phyloP scores from a whole-genome alignment of 2,797 vertebrate genomes.

The Geotrypetes seraphini region DNA sequence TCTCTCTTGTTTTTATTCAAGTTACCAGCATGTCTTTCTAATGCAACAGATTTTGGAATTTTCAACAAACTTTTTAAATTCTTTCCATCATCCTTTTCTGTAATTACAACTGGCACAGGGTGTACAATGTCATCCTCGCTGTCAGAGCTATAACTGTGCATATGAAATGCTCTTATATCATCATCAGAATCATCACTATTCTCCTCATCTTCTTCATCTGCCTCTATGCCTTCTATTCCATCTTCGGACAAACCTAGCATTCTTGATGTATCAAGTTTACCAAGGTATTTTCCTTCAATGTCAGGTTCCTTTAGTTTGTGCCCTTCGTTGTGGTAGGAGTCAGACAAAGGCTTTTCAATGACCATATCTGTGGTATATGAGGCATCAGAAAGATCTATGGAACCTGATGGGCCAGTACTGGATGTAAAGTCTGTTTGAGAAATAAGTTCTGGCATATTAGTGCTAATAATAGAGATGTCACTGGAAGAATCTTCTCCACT shows the following conservation, averaged over 20 bases:
- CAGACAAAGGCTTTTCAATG: slow-evolving; percentile 56
- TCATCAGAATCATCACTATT: slow-evolving; percentile 81
- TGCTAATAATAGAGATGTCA: slow-evolving; percentile 45
- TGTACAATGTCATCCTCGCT: slow-evolving; percentile 76
- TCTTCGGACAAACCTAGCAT: slow-evolving; percentile 65
- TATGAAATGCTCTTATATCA: slow-evolving; percentile 72
- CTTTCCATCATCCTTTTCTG: slow-evolving; percentile 50
- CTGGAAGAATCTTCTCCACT: slow-evolving; percentile 28
- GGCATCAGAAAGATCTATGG: slow-evolving; percentile 13
- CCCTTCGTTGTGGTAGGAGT: slow-evolving; percentile 56
- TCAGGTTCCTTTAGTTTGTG: slow-evolving; percentile 86
- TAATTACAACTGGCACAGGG: slow-evolving; percentile 75
- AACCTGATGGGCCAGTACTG: neutral
- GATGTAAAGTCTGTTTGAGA: slow-evolving; percentile 24
- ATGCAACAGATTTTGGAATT: neutral
- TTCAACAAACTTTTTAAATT: slow-evolving; percentile 85
- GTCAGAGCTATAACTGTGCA: slow-evolving; percentile 82
- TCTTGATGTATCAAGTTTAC: slow-evolving; percentile 59
- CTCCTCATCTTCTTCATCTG: slow-evolving; percentile 93
- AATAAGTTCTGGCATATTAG: slow-evolving; percentile 41
- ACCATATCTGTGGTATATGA: slow-evolving; percentile 18
- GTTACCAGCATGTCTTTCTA: slow-evolving; percentile 7
- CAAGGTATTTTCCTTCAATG: slow-evolving; percentile 84
- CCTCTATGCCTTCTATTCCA: slow-evolving; percentile 83
- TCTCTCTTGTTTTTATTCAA: slow-evolving; percentile 62